Evolutionary conservation across 2,888 invertebrate species (phyloP), one percentile per base, ranked within the genome.

Genomic region (Mesorhabditis belari): DNA sequence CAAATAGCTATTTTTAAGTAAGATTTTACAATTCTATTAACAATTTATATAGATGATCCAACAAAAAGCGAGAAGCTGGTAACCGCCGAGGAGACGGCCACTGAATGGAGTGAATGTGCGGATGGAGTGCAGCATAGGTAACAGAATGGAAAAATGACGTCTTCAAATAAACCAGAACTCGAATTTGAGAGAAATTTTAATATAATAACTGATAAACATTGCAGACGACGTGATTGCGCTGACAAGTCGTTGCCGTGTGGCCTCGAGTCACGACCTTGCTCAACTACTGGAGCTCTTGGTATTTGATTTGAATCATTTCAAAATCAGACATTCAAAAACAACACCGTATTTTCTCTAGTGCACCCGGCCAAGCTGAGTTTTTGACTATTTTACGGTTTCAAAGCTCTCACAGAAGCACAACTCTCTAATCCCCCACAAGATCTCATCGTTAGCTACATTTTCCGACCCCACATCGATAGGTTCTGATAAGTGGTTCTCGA

Each of bases 101-200:
- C 21, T 12, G 25, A 12, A 49, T 24, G 57, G 3, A 5, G 26
- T 49, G 60, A 60, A 12, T 73, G 73, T 62, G 62, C 64, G 27
- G 70, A 70, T n/a, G 73, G 73, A 21, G 62, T 67, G 21, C 73
- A 73, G 53, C 71, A 71, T 25, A 59, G 69, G 35, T 35, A 65
- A n/a, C 60, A 60, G 44, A 58, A 52, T 58, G 66, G 66, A n/a
- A n/a, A n/a, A n/a, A n/a, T n/a, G n/a, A n/a, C n/a, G 44, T 35
- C 44, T 35, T 35, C n/a, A 35, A n/a, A 9, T 9, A n/a, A 35
- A 17, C 44, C 44, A 9, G 12, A 35, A 35, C 44, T n/a, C 12
- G 44, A 17, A 17, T 35, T 35, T 35, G 24, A 55, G 12, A 1
- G 26, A 17, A 21, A 55, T 2, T 2, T n/a, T 12, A 50, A 26